A percentile compares a stretch with the other conserved stretches of the same genome.
phyloP scores from a whole-genome alignment of 2,797 vertebrate species.

The Enteromius afrohamiltoni region DNA sequence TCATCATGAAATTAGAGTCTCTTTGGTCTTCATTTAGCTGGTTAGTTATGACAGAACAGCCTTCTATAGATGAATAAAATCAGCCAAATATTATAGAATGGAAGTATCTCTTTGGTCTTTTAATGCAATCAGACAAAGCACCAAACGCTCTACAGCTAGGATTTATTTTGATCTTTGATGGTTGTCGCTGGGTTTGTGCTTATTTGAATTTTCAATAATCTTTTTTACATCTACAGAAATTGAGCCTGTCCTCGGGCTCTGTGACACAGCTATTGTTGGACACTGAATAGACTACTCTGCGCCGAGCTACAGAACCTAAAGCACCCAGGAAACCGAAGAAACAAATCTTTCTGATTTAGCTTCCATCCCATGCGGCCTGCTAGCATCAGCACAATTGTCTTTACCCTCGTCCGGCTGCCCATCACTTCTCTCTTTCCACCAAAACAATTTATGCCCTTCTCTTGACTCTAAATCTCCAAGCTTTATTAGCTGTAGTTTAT shows the following conservation, averaged over 20 bases:
- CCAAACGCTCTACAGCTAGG: slow-evolving; percentile 41
- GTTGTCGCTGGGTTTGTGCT: slow-evolving; percentile 30
- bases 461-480: slow-evolving; percentile 54
- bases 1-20: slow-evolving; percentile 63
- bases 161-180: slow-evolving; percentile 45
- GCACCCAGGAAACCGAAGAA: slow-evolving; percentile 54
- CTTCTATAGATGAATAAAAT: slow-evolving; percentile 52
- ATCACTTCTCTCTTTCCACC: slow-evolving; percentile 67
- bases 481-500: slow-evolving; percentile 81
- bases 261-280: slow-evolving; percentile 28
- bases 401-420: slow-evolving; percentile 71
- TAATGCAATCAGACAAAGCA: slow-evolving; percentile 55
- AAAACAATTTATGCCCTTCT: slow-evolving; percentile 71
- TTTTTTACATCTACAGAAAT: slow-evolving; percentile 43
- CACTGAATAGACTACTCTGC: slow-evolving; percentile 32
- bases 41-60: slow-evolving; percentile 55
- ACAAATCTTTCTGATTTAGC: slow-evolving; percentile 81
- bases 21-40: slow-evolving; percentile 59
- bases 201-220: slow-evolving; percentile 23
- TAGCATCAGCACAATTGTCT: slow-evolving; percentile 80
- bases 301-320: slow-evolving; percentile 4
- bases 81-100: slow-evolving; percentile 43
- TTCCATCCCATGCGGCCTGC: slow-evolving; percentile 64
- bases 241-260: slow-evolving; percentile 16
- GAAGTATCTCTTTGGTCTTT: slow-evolving; percentile 48